Base-by-base conservation (phyloP, 2,888 invertebrate species). In the Penaeus monodon region DNA sequence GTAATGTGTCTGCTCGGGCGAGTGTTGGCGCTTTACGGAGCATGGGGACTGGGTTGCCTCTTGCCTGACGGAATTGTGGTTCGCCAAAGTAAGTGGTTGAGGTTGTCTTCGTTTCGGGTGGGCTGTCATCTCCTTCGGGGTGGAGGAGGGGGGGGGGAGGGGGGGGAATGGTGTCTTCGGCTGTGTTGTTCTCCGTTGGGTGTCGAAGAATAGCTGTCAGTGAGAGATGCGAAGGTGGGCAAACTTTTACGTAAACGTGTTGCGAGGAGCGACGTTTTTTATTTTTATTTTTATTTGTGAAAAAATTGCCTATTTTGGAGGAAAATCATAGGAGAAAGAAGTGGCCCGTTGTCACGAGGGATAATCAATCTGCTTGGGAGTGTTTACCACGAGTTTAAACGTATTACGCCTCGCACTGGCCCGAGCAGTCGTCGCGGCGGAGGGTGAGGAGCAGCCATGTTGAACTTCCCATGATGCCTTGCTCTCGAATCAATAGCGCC, bases 401-500 rank as follows among this genome's bases (percentile, higher is more conserved):
- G 24, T 12, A 49, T 73, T 27, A 44, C 73, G 73, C 70, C n/a
- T 20, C 27, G 70, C 57, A 57, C 57, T 8, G 17, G 68, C 29
- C 29, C 27, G 74, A 33, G 24, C 63, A 64, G 68, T 80, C 38
- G 63, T 83, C 33, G 83, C 63, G 76, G 24, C 76, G 74, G 74
- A 24, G 76, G 83, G 33, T 14, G 81, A 49, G 24, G 24, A 65
- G 83, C 83, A 64, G 83, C 83, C 83, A 83, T 83, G 74, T 83
- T 83, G 83, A 76, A 83, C 64, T 76, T 64, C 83, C 83, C 83
- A 74, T 83, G 83, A 83, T 83, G 83, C 83, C 76, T 66, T 64
- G 83, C 74, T 66, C 63, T 38, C 74, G 24, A 83, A 83, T 83
- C 83, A 83, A 83, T 83, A 83, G 80, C 65, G 66, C 66, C 38